phyloP scores from a whole-genome alignment of 2,888 invertebrate species.

The Phymatocera aterrima region DNA sequence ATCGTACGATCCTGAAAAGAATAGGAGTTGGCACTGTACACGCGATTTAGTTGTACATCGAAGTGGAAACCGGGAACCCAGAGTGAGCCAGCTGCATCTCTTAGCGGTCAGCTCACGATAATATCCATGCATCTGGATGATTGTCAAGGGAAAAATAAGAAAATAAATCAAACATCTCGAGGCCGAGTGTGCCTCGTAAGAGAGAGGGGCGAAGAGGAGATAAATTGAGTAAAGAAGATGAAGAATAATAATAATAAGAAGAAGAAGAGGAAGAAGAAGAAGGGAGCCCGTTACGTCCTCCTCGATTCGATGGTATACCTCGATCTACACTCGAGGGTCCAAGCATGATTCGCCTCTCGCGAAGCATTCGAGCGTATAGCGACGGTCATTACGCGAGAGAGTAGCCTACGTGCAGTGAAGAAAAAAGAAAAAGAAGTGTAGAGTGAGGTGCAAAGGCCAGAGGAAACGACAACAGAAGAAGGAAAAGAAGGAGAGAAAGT shows the following conservation, averaged over 20 bases:
- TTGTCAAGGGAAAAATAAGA: slow-evolving; percentile 32
- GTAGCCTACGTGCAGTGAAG: slow-evolving; percentile 64
- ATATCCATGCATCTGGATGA: slow-evolving; percentile 43
- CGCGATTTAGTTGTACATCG: too few species aligned
- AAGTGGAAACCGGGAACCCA: too few species aligned
- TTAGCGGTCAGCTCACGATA: slow-evolving; percentile 5
- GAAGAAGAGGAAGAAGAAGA: slow-evolving; percentile 18
- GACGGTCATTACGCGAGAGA: slow-evolving; percentile 58
- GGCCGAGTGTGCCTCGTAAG: background rate
- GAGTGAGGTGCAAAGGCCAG: slow-evolving; percentile 38
- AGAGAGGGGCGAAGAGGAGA: background rate
- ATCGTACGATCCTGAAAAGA: too few species aligned
- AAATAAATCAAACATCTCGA: background rate
- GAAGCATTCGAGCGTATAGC: slow-evolving; percentile 63
- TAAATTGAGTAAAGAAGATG: background rate
- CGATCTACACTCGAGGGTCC: slow-evolving; percentile 30
- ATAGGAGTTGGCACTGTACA: too few species aligned
- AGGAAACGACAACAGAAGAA: background rate
- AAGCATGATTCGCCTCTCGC: background rate
- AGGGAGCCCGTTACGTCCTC: background rate
- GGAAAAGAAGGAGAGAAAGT: background rate
- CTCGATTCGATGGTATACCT: slow-evolving; percentile 23
- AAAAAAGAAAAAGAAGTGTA: slow-evolving; percentile 53
- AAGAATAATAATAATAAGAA: slow-evolving; percentile 25
- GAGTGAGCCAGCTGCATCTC: slow-evolving; percentile 21